Evolutionary conservation across 2,113 vertebrate genomes (phyloP), one percentile per base, ranked within the genome.

Genomic region (Gymnobelideus leadbeateri): DNA sequence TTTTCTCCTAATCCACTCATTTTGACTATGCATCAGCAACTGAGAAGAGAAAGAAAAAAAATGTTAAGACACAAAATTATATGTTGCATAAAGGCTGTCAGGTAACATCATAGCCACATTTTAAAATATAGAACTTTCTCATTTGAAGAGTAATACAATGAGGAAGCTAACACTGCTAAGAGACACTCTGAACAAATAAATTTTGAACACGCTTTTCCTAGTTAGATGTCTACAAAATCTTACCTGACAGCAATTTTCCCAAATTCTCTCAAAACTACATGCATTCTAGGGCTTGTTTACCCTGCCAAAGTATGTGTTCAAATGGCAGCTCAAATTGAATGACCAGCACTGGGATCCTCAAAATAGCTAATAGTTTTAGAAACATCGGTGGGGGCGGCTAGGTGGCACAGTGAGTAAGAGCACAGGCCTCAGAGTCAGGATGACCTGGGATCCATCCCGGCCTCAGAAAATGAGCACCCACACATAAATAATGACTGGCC

Each of bases 1-100:
- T 99, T 99, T 97, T 99, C 99, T 98, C 99, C 99, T 97, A 99
- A 97, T 96, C 99, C 99, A 96, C 99, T 99, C 99, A 99, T 99
- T 96, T 98, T 99, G 98, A 99, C 96, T 98, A 98, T 91, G 98
- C 99, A 99, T 99, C 98, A 99, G 99, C 99, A 99, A 98, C 99
- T 99, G 98, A 95, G 97, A 97, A 89, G 98, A 95, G 97, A 97
- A 89, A 95, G 90, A 94, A 55, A 93, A 91, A 89, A 2, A 92
- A 91, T 19, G 89, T 21, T 89, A 91, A 91, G 84, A 51, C 7
- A 68, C 26, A 91, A 55, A 91, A 68, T 49, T 37, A 92, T 24
- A 53, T 43, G 92, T 46, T 95, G 61, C 26, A 77, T 52, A 54
- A 96, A 95, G 43, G 3, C 2, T 57, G 16, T 10, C 3, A 0